Base-by-base conservation (phyloP, 1,140 invertebrate genomes). In the Thrips palmi region DNA sequence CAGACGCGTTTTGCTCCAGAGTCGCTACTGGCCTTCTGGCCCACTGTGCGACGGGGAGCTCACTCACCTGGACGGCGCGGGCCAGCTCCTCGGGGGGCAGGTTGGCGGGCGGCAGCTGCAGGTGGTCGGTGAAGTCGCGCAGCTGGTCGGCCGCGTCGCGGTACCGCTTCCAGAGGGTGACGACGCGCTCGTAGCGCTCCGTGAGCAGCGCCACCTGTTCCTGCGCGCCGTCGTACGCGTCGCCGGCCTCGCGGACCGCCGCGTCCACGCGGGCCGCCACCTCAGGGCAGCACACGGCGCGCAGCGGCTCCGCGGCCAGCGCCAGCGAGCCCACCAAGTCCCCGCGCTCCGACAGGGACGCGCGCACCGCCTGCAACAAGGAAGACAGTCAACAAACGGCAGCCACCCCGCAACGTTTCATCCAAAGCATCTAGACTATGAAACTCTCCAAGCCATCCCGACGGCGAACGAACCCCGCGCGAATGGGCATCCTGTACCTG, bases 141-240 rank as follows among this genome's bases (percentile, higher is more conserved):
- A 83, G 70, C 3, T 70, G 65, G n/a, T 75, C 74, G 23, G 72
- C 75, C 1, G 76, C 73, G 47, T 78, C 75, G 17, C 71, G 62
- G 57, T 82, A 83, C 32, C 72, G 65, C 47, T 73, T 62, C 80
- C 80, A 85, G 22, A 83, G 62, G 20, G 71, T 67, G 30, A 79
- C 76, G 2, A 78, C 79, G 52, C 74, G 58, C 58, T 80, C 70
- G 57, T 57, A 74, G 56, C 74, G 73, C 46, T 68, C 70, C 55
- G 76, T 78, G 39, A 83, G 63, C 41, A 71, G 68, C 43, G 70
- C 69, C 41, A 83, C 62, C 53, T 77, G 74, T 44, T 63, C 63
- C 49, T 70, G 72, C 14, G 78, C 82, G 49, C 75, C 72, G 41
- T 77, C 67, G 67, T 79, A 83, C 15, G 75, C 71, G 11, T 71